Evolutionary conservation across 2,888 invertebrate species (phyloP).

Genomic region (Timema cristinae): DNA sequence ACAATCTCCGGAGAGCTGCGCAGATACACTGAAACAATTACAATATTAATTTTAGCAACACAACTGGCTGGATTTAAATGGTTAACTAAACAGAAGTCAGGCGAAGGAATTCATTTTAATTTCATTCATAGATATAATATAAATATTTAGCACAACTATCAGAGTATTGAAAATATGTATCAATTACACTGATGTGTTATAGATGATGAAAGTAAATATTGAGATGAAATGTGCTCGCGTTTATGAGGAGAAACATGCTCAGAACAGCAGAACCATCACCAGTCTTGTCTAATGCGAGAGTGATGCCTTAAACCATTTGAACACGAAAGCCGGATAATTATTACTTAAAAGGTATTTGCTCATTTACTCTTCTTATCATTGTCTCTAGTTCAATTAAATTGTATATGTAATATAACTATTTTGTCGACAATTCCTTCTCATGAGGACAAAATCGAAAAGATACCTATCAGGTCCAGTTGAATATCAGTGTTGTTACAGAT

Average conservation of each 20-base stretch:
- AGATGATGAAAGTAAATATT: no score
- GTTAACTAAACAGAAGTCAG: background rate
- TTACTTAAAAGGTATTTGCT: no score
- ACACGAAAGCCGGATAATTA: no score
- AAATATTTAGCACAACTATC: background rate
- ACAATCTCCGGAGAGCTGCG: conserved; percentile 45
- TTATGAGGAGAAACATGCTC: no score
- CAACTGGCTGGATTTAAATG: background rate
- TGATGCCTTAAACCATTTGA: no score
- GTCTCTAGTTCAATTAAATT: no score
- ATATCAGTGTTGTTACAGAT: conserved; percentile 45
- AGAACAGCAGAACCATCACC: no score
- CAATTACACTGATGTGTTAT: background rate
- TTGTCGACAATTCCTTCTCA: no score
- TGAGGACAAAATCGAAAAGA: background rate
- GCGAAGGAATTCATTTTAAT: background rate
- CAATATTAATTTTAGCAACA: background rate
- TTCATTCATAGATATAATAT: background rate
- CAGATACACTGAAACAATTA: conserved; percentile 42
- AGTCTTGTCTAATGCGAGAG: no score
- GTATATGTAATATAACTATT: no score
- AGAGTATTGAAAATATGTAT: background rate
- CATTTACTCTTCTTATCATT: no score
- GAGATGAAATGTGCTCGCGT: no score
- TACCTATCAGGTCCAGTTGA: conserved; percentile 47